A percentile compares a stretch with the other conserved stretches of the same genome.
Evolutionary conservation across 53 echinoderm and acorn worm species (phyloP).

Genomic region (Holothuria leucospilota): DNA sequence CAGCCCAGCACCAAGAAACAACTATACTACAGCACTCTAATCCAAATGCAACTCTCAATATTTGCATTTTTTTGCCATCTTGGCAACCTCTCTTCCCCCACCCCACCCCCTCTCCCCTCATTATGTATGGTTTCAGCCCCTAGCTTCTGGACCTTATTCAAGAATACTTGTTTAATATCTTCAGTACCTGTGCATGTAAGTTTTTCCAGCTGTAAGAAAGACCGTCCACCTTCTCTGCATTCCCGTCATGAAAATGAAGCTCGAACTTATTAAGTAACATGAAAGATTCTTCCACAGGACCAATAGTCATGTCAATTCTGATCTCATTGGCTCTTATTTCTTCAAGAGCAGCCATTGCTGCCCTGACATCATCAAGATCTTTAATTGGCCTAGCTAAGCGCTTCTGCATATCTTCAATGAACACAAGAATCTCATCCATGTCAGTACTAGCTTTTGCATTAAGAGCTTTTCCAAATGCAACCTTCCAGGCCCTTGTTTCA

Average conservation of each 20-base stretch:
- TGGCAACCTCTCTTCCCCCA: background rate
- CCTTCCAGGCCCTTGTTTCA: slow-evolving; percentile 96
- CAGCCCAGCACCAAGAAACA: too few relatives aligned
- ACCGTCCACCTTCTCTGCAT: slow-evolving; percentile 96
- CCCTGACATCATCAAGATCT: slow-evolving; percentile 91
- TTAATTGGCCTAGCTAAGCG: slow-evolving; percentile 90
- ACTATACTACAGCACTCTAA: too few relatives aligned
- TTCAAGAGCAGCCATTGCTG: slow-evolving; percentile 83
- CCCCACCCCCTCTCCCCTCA: background rate
- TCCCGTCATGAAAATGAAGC: slow-evolving; percentile 88
- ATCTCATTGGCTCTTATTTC: slow-evolving; percentile 94
- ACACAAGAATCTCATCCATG: slow-evolving; percentile 93
- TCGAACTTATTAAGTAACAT: slow-evolving; percentile 89
- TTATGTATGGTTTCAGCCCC: too few relatives aligned
- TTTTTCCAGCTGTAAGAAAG: slow-evolving; percentile 99
- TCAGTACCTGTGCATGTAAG: slow-evolving; percentile 74
- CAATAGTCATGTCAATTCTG: slow-evolving; percentile 95
- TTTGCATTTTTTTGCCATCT: background rate
- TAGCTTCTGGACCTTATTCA: too few relatives aligned
- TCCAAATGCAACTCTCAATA: background rate
- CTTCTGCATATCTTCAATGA: slow-evolving; percentile 97
- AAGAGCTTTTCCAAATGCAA: slow-evolving; percentile 89
- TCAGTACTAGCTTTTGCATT: slow-evolving; percentile 90
- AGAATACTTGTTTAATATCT: too few relatives aligned
- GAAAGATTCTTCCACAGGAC: slow-evolving; percentile 98